Base-by-base conservation (phyloP, 2,113 vertebrate genomes). In the Phainopepla nitens region DNA sequence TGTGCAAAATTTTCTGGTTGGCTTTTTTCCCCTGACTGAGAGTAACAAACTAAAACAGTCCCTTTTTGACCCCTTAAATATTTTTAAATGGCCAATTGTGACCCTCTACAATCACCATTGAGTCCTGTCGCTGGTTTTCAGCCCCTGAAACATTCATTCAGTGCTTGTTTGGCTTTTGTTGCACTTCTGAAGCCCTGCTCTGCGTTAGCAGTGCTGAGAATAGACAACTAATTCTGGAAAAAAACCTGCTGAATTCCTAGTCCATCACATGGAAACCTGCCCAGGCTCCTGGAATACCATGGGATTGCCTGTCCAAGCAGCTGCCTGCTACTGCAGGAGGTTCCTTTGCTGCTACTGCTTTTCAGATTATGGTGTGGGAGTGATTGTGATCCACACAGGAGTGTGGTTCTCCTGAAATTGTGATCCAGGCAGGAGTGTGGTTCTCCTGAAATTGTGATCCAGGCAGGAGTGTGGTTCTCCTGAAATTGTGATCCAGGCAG, bases 191-290 rank as follows among this genome's bases (percentile, higher is more conserved):
- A 94, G 29, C 72, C 42, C 76, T 87, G 72, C 31, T 80, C 72
- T 89, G 16, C 3, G 6, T 81, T 93, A 92, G 82, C 79, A 69
- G 71, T 33, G 64, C 39, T 0, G 42, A 93, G 87, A 94, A 94
- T 66, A 62, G 85, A 29, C 62, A 53, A 24, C 85, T 94, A 56
- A 85, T 91, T 91, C 90, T 93, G 85, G 93, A 94, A 95, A 88
- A 89, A 90, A 83, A 57, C 11, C 6, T 94, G 96, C 95, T 96
- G 94, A 96, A 51, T 70, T 94, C 71, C 90, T 69, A 51, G 58
- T 76, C 45, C 31, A 16, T 89, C 83, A 51, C 1, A 4, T 95
- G 91, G 84, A 45, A 81, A 69, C 41, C 39, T 79, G 57, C 80
- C 79, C 51, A 33, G 51, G 33, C 66, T 89, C 58, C 85, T 93